Evolutionary conservation across 2,113 vertebrate species (phyloP).

Genomic region (Oenanthe melanoleuca): DNA sequence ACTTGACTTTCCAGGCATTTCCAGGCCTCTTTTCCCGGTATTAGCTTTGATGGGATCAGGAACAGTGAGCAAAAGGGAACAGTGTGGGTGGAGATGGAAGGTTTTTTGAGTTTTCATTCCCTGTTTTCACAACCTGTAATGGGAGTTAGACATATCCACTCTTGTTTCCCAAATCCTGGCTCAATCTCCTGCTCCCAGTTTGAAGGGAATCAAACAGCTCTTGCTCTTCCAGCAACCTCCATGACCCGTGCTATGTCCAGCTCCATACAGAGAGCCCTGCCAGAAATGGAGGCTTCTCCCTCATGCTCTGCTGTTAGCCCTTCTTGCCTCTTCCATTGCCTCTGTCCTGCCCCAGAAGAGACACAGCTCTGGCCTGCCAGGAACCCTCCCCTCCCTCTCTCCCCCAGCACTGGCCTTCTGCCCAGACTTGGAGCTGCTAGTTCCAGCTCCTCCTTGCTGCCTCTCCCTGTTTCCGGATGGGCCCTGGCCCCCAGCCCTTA

Average conservation of each 20-base stretch:
- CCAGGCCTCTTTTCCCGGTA: background rate
- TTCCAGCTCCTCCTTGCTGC: slow-evolving; percentile 27
- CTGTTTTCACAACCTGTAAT: background rate
- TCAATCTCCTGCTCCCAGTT: background rate
- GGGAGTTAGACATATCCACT: background rate
- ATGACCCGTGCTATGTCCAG: background rate
- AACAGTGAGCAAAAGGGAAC: background rate
- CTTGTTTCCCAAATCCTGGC: background rate
- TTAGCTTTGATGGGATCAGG: background rate
- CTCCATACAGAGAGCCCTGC: background rate
- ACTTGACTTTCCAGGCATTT: background rate
- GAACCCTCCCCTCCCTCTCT: background rate
- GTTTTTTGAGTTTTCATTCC: background rate
- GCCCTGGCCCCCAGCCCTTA: slow-evolving; percentile 45
- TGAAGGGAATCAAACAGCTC: background rate
- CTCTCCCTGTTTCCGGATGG: background rate
- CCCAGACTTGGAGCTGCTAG: background rate
- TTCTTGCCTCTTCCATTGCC: background rate
- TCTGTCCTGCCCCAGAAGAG: background rate
- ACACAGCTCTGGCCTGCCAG: background rate
- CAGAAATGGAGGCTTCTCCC: background rate
- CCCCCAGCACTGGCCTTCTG: slow-evolving; percentile 11
- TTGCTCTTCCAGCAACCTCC: background rate
- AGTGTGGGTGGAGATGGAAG: background rate
- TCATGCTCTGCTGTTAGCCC: background rate